These are phyloP conservation scores for Pardalotus punctatus DNA, from an alignment of 2,113 vertebrate genomes.

Conservation along the genomic window DNA sequence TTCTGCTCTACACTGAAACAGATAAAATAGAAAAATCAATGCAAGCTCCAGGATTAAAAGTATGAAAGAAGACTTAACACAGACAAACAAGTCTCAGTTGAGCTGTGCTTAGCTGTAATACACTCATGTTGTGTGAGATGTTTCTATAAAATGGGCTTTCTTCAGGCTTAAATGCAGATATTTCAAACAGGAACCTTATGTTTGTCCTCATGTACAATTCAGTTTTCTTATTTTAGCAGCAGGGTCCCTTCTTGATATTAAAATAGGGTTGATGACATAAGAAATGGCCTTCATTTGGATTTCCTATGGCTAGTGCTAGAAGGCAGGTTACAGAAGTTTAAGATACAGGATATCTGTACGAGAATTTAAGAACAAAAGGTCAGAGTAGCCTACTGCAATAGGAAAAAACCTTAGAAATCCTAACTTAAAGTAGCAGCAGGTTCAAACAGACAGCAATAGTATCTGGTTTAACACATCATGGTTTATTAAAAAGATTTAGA, in stretches of 20 bases:
- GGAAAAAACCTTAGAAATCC: conserved; percentile 23
- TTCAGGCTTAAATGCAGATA: background rate
- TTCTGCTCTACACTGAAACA: background rate
- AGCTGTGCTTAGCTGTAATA: background rate
- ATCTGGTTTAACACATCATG: conserved; percentile 31
- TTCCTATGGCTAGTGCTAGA: background rate
- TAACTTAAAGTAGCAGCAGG: background rate
- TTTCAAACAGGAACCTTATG: background rate
- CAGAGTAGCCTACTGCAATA: background rate
- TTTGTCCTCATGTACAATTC: background rate
- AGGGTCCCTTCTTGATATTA: background rate
- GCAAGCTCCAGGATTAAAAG: background rate
- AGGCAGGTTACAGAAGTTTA: background rate
- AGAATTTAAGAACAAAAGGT: conserved; percentile 30
- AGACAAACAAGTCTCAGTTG: background rate
- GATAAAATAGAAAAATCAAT: background rate
- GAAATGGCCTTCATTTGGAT: background rate
- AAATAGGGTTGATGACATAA: conserved; percentile 15
- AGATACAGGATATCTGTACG: background rate
- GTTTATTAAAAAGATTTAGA: conserved; percentile 55
- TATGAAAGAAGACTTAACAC: background rate
- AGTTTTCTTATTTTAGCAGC: background rate
- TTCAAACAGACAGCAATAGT: background rate
- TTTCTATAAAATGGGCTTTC: background rate
- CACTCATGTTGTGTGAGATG: background rate